phyloP scores from a whole-genome alignment of 1,140 invertebrate species.

The Sarcophaga peregrina region DNA sequence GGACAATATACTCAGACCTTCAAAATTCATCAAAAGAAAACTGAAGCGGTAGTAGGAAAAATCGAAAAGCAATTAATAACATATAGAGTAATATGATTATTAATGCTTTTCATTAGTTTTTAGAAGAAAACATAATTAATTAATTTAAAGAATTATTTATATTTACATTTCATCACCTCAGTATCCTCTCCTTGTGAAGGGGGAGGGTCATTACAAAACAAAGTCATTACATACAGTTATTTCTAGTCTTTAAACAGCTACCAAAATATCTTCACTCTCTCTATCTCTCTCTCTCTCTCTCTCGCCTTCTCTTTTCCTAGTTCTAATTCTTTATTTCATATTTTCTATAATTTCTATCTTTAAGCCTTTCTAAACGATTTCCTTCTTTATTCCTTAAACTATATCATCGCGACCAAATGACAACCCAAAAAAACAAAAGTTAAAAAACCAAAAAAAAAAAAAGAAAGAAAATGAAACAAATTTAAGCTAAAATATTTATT shows the following conservation, averaged over 20 bases:
- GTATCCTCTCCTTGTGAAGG: conserved; percentile 21
- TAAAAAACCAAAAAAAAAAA: conserved; percentile 34
- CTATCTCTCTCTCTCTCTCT: conserved; percentile 33
- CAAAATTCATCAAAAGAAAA: background rate
- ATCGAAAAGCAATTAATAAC: background rate
- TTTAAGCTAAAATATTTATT: conserved; percentile 48
- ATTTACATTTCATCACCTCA: conserved; percentile 34
- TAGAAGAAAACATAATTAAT: conserved; percentile 13
- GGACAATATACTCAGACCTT: background rate
- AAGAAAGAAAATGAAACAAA: conserved; percentile 16
- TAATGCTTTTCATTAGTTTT: conserved; percentile 29
- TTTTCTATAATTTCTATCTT: conserved; percentile 27
- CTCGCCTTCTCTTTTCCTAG: conserved; percentile 37
- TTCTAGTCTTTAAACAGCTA: conserved; percentile 21
- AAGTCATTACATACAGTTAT: conserved; percentile 43
- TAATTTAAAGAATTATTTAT: conserved; percentile 21
- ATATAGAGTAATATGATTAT: conserved; percentile 18
- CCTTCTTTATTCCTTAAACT: background rate
- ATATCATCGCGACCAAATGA: conserved; percentile 32
- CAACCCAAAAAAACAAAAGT: conserved; percentile 32
- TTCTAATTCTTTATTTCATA: conserved; percentile 37
- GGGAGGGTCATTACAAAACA: conserved; percentile 23
- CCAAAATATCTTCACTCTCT: background rate
- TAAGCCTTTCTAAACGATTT: conserved; percentile 29
- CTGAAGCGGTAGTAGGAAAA: background rate